Evolutionary conservation across 2,888 invertebrate genomes (phyloP).

Genomic region (Tyria jacobaeae): DNA sequence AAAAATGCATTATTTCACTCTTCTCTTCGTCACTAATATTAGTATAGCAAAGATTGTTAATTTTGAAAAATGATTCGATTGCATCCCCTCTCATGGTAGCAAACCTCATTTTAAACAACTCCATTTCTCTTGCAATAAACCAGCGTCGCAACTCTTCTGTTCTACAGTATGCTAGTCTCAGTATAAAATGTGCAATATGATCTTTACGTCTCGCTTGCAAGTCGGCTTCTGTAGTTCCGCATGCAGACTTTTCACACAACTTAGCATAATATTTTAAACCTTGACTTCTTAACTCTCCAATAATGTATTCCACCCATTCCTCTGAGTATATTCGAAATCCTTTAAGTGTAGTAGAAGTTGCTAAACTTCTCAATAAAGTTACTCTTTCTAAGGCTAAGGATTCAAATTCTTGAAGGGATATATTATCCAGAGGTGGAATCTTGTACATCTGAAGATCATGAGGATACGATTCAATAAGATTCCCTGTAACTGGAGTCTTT

Average conservation of each 20-base stretch:
- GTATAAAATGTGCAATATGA: conserved; percentile 96
- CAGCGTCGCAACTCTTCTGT: conserved; percentile 94
- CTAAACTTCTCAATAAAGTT: conserved; percentile 91
- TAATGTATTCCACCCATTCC: conserved; percentile 89
- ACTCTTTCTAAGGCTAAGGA: conserved; percentile 94
- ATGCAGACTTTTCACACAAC: conserved; percentile 86
- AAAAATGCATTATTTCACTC: conserved; percentile 84
- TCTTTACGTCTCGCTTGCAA: conserved; percentile 91
- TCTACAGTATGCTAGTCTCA: conserved; percentile 96
- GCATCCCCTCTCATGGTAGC: conserved; percentile 87
- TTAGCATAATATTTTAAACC: conserved; percentile 89
- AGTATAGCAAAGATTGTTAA: conserved; percentile 89
- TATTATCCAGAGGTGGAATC: conserved; percentile 90
- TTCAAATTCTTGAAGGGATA: conserved; percentile 95
- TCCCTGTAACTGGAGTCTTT: conserved; percentile 68
- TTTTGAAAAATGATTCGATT: conserved; percentile 88
- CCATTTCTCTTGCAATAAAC: conserved; percentile 96
- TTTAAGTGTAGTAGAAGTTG: conserved; percentile 89
- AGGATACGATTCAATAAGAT: conserved; percentile 87
- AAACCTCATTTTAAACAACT: conserved; percentile 94
- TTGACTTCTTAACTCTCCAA: conserved; percentile 88
- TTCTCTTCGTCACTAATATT: conserved; percentile 90
- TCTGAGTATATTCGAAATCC: conserved; percentile 88
- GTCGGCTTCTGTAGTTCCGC: conserved; percentile 86
- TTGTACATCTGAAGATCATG: conserved; percentile 93